These are phyloP conservation scores for Latrodectus elegans DNA, from an alignment of 2,888 invertebrate species.

Conservation along the genomic window DNA sequence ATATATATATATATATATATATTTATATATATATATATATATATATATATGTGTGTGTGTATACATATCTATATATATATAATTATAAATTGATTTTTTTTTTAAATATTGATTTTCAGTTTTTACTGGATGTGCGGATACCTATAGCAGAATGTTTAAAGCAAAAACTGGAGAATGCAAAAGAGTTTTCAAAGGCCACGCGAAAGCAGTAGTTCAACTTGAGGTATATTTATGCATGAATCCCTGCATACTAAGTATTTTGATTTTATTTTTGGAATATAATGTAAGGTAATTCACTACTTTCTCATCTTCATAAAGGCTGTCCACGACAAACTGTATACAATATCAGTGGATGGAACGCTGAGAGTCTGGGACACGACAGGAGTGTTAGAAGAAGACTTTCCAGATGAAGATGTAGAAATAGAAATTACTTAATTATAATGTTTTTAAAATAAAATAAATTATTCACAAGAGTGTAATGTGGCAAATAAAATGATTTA, in stretches of 20 bases:
- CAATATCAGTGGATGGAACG: slow-evolving; percentile 76
- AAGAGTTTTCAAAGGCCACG: slow-evolving; percentile 75
- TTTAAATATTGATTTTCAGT: slow-evolving; percentile 73
- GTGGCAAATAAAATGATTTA: neutral
- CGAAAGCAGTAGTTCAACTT: slow-evolving; percentile 74
- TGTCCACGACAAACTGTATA: slow-evolving; percentile 75
- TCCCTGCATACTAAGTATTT: no score
- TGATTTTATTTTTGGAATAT: no score
- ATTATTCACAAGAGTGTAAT: neutral
- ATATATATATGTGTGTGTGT: no score
- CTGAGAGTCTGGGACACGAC: slow-evolving; percentile 76
- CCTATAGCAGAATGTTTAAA: slow-evolving; percentile 75
- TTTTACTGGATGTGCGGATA: slow-evolving; percentile 76
- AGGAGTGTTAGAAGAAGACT: slow-evolving; percentile 72
- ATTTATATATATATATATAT: no score
- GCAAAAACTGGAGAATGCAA: slow-evolving; percentile 75
- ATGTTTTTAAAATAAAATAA: neutral
- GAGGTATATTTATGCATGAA: slow-evolving; percentile 72
- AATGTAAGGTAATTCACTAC: neutral
- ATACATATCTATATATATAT: no score
- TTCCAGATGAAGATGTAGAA: slow-evolving; percentile 22
- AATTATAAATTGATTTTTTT: no score
- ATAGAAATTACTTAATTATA: slow-evolving; percentile 9
- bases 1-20: no score
- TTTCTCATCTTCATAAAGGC: slow-evolving; percentile 72